These are phyloP conservation scores for Felis catus DNA, from an alignment of 2,113 vertebrate species.

Conservation along the genomic window DNA sequence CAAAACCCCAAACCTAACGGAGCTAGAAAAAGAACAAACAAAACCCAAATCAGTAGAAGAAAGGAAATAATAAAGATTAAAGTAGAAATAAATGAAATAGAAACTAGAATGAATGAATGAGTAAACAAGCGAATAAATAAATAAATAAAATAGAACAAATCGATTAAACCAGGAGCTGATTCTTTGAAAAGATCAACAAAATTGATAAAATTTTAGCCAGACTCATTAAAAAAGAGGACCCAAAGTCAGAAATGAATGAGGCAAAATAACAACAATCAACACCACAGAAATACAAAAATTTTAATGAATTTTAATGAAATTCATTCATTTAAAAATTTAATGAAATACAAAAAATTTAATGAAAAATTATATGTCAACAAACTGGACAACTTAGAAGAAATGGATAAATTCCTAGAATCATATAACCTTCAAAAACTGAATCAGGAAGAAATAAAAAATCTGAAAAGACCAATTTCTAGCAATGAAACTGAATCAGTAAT, in stretches of 20 bases:
- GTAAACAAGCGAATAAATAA: not conserved
- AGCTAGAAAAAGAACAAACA: not conserved
- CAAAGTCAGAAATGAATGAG: not conserved
- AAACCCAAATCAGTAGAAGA: not conserved
- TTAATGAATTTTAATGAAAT: not conserved
- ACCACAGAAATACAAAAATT: not conserved
- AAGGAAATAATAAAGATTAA: not conserved
- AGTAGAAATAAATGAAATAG: not conserved
- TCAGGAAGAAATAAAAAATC: not conserved
- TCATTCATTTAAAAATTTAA: too few species aligned
- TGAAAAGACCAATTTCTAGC: not conserved
- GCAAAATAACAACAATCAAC: not conserved
- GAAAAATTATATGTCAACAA: not conserved
- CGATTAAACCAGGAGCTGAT: not conserved
- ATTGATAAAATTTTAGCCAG: not conserved
- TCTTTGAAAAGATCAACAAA: not conserved
- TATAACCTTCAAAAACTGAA: not conserved
- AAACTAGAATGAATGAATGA: not conserved
- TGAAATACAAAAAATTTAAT: not conserved
- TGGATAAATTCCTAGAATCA: not conserved
- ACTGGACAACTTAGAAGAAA: not conserved
- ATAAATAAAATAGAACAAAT: not conserved
- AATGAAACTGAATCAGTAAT: not conserved
- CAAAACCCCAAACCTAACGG: not conserved
- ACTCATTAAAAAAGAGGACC: not conserved